phyloP scores from a whole-genome alignment of 2,113 vertebrate species.

The Caracal caracal region DNA sequence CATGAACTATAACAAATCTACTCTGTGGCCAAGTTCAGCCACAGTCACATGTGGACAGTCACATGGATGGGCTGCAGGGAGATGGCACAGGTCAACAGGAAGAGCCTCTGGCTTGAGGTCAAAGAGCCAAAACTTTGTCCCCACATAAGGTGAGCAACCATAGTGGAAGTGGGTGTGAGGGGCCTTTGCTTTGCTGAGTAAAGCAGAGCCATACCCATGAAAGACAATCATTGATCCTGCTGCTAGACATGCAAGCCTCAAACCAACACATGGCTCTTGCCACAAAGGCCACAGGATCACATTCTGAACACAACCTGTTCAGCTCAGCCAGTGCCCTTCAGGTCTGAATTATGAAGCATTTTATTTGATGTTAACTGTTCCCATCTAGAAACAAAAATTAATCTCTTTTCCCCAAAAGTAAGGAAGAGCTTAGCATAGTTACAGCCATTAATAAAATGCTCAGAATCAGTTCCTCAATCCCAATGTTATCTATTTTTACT shows the following conservation, averaged over 20 bases:
- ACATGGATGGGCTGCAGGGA: neutral
- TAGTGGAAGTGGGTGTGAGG: neutral
- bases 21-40: neutral
- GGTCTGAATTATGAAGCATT: neutral
- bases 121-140: neutral
- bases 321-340: neutral
- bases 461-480: neutral
- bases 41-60: neutral
- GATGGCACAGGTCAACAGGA: neutral
- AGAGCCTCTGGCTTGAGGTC: neutral
- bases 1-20: neutral
- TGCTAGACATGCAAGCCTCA: neutral
- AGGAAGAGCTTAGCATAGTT: neutral
- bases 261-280: neutral
- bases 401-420: neutral
- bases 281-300: neutral
- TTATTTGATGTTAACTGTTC: neutral
- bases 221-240: neutral
- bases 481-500: slow-evolving; percentile 4
- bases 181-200: neutral
- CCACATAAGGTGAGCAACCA: neutral
- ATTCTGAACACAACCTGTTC: neutral
- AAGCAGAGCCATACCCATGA: neutral
- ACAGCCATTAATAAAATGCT: neutral
- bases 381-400: neutral